Base-by-base conservation (phyloP, 2,113 vertebrate genomes). In the Zapus hudsonius region DNA sequence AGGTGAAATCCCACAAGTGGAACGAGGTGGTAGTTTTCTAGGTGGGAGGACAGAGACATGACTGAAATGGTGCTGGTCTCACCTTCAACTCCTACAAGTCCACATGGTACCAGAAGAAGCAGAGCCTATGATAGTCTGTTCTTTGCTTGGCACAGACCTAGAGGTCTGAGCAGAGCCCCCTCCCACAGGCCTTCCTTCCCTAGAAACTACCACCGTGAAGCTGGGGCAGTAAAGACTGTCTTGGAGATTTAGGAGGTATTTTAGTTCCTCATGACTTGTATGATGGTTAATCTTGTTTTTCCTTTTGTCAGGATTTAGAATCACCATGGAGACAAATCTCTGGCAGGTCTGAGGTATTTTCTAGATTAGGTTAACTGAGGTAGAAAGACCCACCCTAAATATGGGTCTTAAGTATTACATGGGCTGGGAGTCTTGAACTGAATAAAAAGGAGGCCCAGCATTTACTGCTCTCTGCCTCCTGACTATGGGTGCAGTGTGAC, bases 161-260 rank as follows among this genome's bases (percentile, higher is more conserved):
- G 61, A 42, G 57, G 82, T 36, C 78, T 73, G 7, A 79, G 11
- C 70, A 80, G 57, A 86, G 13, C 17, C 52, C 52, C 22, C 19
- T 2, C 38, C 61, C 10, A 1, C 11, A 31, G 47, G 9, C 57
- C 55, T 52, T 85, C 38, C 15, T 89, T 94, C 40, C 17, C 42
- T 57, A 40, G 23, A 85, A 57, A 74, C 63, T 66, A 36, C 22
- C 29, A 15, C 15, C 8, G 29, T n/a, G 55, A 82, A 55, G 40
- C 75, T 73, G 78, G 36, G 44, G 84, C 31, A 72, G 11, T 38
- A 31, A 36, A 61, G 9, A 44, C 31, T 38, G 29, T 36, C 38
- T 61, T 90, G 88, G 83, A 92, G 44, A 90, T 3, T 55, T 66
- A 47, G 57, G 67, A 75, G 75, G 40, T 44, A 42, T 67, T 93